phyloP scores from a whole-genome alignment of 2,888 invertebrate genomes.

The Thalpophila matura region DNA sequence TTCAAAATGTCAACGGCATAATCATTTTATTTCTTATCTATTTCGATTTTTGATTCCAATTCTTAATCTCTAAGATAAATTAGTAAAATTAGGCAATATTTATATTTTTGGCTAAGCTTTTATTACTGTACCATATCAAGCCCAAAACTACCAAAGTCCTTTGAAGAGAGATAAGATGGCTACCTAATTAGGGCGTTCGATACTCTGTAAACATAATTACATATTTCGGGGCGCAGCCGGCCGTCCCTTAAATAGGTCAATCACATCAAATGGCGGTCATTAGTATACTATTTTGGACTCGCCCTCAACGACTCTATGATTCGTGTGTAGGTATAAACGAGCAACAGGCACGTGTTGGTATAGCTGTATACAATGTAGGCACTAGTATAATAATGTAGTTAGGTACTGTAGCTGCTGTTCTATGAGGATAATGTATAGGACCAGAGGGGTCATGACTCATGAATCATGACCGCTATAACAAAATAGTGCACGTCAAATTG shows the following conservation, averaged over 20 bases:
- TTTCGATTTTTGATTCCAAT: too few species aligned
- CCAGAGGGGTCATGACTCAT: too few species aligned
- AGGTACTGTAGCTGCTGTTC: too few species aligned
- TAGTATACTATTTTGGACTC: slow-evolving; percentile 59
- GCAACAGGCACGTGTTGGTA: slow-evolving; percentile 25
- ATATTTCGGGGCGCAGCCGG: slow-evolving; percentile 46
- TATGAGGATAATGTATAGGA: too few species aligned
- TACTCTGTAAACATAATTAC: slow-evolving; percentile 55
- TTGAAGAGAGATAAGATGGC: slow-evolving; percentile 24
- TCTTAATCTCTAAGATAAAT: too few species aligned
- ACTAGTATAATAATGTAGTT: too few species aligned
- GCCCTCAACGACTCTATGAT: slow-evolving; percentile 29
- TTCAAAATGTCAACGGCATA: too few species aligned
- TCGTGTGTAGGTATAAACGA: slow-evolving; percentile 17
- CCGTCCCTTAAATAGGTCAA: slow-evolving; percentile 70
- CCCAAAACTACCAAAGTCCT: too few species aligned
- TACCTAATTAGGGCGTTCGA: slow-evolving; percentile 39
- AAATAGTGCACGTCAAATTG: too few species aligned
- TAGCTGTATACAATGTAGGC: slow-evolving; percentile 3
- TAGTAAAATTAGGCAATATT: too few species aligned
- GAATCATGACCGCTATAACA: too few species aligned
- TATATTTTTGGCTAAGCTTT: not conserved
- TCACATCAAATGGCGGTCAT: slow-evolving; percentile 67
- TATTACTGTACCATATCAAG: not conserved
- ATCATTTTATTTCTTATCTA: too few species aligned